Conservation (phyloP, 1,140 invertebrate species). For the Drosophila nasuta region DNA sequence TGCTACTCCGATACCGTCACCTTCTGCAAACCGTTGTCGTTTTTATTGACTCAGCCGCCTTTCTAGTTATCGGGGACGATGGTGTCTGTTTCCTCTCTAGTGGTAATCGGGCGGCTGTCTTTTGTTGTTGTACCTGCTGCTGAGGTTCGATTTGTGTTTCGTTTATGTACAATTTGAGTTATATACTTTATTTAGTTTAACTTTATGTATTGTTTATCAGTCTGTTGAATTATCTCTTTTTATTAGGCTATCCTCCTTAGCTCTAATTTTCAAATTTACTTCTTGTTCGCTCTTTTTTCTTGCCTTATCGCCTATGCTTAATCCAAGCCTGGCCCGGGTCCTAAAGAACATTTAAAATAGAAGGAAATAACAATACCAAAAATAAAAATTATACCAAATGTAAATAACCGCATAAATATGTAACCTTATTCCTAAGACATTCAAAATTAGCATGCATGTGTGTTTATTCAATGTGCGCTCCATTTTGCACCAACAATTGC, state of each 20-base stretch:
- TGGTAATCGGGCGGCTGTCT: slow-evolving; percentile 36
- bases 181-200: slow-evolving; percentile 75
- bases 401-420: slow-evolving; percentile 2
- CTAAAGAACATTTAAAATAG: slow-evolving; percentile 28
- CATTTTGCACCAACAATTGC: slow-evolving; percentile 58
- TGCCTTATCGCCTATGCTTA: slow-evolving; percentile 47
- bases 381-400: slow-evolving; percentile 8
- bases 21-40: neutral
- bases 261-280: slow-evolving; percentile 71
- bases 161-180: slow-evolving; percentile 77
- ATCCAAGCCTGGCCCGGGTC: slow-evolving; percentile 68
- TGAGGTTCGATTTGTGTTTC: slow-evolving; percentile 57
- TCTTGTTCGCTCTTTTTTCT: slow-evolving; percentile 34
- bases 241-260: slow-evolving; percentile 73
- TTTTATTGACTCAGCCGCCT: slow-evolving; percentile 21
- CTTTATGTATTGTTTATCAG: slow-evolving; percentile 84
- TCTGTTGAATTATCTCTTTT: slow-evolving; percentile 84
- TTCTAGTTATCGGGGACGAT: slow-evolving; percentile 10
- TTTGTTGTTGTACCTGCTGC: slow-evolving; percentile 29
- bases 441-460: neutral
- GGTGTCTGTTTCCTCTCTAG: slow-evolving; percentile 1
- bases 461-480: slow-evolving; percentile 34
- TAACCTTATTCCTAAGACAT: too few relatives aligned
- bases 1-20: slow-evolving; percentile 41
- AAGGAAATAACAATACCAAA: slow-evolving; percentile 44